Conservation (phyloP, 2,113 vertebrate genomes). For the Toxotes chatareus region DNA sequence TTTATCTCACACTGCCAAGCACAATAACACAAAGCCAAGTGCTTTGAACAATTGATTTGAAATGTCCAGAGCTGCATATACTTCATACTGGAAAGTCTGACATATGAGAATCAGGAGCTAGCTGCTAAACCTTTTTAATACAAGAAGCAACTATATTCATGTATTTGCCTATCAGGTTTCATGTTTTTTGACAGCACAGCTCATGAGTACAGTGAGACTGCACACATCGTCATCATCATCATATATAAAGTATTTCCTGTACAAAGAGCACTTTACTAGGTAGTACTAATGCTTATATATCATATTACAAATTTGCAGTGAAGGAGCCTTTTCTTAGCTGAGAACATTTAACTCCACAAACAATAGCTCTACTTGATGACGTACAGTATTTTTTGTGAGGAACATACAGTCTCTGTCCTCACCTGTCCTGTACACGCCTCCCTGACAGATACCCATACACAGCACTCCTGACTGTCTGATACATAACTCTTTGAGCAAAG, state of each 20-base stretch:
- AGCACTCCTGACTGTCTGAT: constrained; percentile 53
- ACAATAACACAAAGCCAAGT: background rate
- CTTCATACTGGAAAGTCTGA: no score
- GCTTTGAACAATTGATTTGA: background rate
- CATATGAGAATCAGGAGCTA: no score
- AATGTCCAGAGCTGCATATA: background rate
- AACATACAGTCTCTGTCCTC: constrained; percentile 40
- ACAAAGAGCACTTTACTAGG: background rate
- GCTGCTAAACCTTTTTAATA: background rate
- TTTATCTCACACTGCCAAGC: constrained; percentile 1
- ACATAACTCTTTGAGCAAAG: constrained; percentile 81
- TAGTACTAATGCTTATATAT: no score
- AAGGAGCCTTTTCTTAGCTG: no score
- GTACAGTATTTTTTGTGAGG: constrained; percentile 27
- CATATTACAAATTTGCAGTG: no score
- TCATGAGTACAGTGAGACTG: background rate
- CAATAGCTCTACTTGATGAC: background rate
- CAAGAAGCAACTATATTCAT: background rate
- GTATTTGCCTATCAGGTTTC: background rate
- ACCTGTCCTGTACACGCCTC: constrained; percentile 52
- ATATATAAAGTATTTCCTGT: background rate
- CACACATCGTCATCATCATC: background rate
- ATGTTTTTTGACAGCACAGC: background rate
- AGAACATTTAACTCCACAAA: background rate
- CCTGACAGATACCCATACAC: constrained; percentile 17